Evolutionary conservation across 1,140 invertebrate genomes (phyloP).

Genomic region (Chrysomallon squamiferum): DNA sequence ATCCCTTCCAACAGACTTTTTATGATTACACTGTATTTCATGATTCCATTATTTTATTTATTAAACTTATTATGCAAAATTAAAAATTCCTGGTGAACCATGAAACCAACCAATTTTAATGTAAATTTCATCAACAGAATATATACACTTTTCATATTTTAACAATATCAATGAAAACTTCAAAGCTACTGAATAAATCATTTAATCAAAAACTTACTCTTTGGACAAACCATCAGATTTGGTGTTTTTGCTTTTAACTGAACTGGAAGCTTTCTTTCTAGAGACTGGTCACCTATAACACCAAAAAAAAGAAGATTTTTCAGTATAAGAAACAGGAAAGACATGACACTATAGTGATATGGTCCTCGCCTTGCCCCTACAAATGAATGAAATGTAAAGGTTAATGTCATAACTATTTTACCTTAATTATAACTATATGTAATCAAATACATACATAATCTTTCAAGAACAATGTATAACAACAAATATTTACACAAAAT

Average conservation of each 20-base stretch:
- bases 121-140: too few relatives aligned
- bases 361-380: too few relatives aligned
- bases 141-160: too few relatives aligned
- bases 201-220: constrained; percentile 29
- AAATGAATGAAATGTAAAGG: not conserved
- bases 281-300: constrained; percentile 23
- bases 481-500: not conserved
- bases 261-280: constrained; percentile 32
- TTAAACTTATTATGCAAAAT: too few relatives aligned
- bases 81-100: too few relatives aligned
- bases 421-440: not conserved
- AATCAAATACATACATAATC: not conserved
- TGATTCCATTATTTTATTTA: too few relatives aligned
- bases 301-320: constrained; percentile 7
- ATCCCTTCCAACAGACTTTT: too few relatives aligned
- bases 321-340: not conserved
- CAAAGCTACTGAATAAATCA: too few relatives aligned
- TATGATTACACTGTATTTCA: too few relatives aligned
- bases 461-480: not conserved
- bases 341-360: not conserved
- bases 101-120: too few relatives aligned
- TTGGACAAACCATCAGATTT: constrained; percentile 50
- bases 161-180: too few relatives aligned
- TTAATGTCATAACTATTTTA: not conserved
- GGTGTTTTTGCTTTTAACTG: constrained; percentile 38